phyloP scores from a whole-genome alignment of 2,888 invertebrate genomes.

The Thalpophila matura region DNA sequence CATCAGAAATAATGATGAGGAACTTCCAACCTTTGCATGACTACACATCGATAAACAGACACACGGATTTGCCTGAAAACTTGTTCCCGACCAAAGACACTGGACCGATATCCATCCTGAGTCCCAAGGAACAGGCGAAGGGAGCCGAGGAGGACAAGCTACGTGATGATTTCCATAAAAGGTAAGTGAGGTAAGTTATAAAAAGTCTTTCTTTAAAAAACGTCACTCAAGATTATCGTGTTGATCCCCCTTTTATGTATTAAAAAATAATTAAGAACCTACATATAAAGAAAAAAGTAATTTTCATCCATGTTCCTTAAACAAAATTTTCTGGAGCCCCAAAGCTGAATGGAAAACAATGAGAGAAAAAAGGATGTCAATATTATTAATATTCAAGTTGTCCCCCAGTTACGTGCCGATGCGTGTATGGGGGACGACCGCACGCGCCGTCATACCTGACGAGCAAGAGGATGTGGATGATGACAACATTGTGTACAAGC shows the following conservation, averaged over 20 bases:
- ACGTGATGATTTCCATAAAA: slow-evolving; percentile 9
- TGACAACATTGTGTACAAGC: slow-evolving; percentile 68
- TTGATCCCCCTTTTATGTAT: too few species aligned
- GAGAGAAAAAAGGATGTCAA: too few species aligned
- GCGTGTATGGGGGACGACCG: slow-evolving; percentile 48
- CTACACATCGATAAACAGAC: not conserved
- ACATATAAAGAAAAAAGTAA: too few species aligned
- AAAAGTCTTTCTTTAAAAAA: too few species aligned
- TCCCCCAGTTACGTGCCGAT: slow-evolving; percentile 25
- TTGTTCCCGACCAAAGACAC: slow-evolving; percentile 2
- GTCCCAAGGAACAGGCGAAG: slow-evolving; percentile 10
- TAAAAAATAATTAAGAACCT: too few species aligned
- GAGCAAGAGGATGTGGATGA: slow-evolving; percentile 69
- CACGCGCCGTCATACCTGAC: slow-evolving; percentile 37
- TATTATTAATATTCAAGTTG: too few species aligned
- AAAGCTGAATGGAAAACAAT: too few species aligned
- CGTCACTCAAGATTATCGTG: too few species aligned
- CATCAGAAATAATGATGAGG: slow-evolving; percentile 73
- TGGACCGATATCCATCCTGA: slow-evolving; percentile 9
- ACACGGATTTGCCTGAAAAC: slow-evolving; percentile 1
- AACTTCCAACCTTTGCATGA: slow-evolving; percentile 67
- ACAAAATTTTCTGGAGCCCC: too few species aligned
- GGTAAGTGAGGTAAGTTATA: not conserved
- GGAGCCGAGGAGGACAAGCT: not conserved
- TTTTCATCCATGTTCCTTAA: too few species aligned